Conservation (phyloP, 2,113 vertebrate genomes). For the Gallinago paraguaiae region DNA sequence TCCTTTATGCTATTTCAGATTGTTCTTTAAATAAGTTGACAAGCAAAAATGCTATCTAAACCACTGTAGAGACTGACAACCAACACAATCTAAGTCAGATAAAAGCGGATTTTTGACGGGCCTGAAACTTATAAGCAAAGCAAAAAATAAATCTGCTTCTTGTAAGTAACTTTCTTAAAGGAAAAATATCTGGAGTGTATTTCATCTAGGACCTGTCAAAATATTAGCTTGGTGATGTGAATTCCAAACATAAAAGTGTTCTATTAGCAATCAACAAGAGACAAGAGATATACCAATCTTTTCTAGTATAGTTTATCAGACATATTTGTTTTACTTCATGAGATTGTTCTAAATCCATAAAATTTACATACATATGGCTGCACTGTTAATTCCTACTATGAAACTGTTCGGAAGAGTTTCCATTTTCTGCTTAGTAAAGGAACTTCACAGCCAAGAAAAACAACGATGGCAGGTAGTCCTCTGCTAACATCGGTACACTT, state of each 20-base stretch:
- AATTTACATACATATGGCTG: conserved; percentile 39
- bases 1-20: conserved; percentile 4
- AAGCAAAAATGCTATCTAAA: conserved; percentile 31
- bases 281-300: conserved; percentile 49
- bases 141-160: conserved; percentile 53
- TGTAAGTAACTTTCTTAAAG: conserved; percentile 49
- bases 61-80: conserved; percentile 51
- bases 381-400: conserved; percentile 13
- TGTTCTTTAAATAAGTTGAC: conserved; percentile 34
- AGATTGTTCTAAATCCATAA: conserved; percentile 64
- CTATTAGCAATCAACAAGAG: conserved; percentile 62
- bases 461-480: background rate
- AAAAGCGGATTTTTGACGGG: conserved; percentile 62
- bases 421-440: background rate
- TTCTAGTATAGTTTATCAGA: conserved; percentile 31
- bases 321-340: conserved; percentile 56
- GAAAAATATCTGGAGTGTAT: conserved; percentile 37
- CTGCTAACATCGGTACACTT: background rate
- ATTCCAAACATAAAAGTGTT: conserved; percentile 54
- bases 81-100: conserved; percentile 66
- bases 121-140: conserved; percentile 40
- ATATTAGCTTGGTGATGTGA: conserved; percentile 55
- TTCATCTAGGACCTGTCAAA: conserved; percentile 62
- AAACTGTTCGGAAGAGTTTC: background rate
- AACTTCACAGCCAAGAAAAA: background rate